Percentiles rank a stretch among this genome's conserved stretches.
Evolutionary conservation across 2,888 invertebrate genomes (phyloP).

Genomic region (Baccha elongata): DNA sequence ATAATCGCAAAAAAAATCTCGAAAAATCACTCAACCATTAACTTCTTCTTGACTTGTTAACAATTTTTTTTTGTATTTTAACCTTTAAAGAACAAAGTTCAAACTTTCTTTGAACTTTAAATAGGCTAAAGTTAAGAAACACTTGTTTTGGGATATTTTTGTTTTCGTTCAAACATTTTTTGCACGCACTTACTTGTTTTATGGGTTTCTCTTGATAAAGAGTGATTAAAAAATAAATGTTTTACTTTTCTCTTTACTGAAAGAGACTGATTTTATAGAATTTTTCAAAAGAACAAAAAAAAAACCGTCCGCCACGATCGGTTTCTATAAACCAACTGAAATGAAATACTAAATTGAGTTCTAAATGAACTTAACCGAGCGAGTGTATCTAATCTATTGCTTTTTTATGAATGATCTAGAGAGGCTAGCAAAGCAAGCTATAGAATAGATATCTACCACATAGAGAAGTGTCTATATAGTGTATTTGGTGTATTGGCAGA

Average conservation of each 20-base stretch:
- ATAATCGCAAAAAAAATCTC: background rate
- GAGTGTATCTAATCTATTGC: background rate
- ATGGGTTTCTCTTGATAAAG: background rate
- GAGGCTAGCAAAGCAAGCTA: background rate
- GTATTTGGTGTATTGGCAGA: slow-evolving; percentile 17
- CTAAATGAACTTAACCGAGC: background rate
- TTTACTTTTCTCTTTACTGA: slow-evolving; percentile 27
- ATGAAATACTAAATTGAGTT: background rate
- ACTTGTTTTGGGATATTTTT: slow-evolving; percentile 31
- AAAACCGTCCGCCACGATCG: slow-evolving; percentile 76
- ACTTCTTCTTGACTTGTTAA: background rate
- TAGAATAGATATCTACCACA: too few relatives aligned
- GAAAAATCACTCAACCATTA: background rate
- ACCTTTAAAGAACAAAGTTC: slow-evolving; percentile 33
- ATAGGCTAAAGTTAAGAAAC: slow-evolving; percentile 18
- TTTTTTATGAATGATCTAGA: slow-evolving; percentile 27
- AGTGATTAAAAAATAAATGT: background rate
- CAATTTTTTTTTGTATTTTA: too few relatives aligned
- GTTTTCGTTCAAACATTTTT: slow-evolving; percentile 3
- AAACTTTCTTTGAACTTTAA: slow-evolving; percentile 38
- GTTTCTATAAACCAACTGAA: slow-evolving; percentile 78
- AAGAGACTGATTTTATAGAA: slow-evolving; percentile 6
- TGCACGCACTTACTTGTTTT: slow-evolving; percentile 58
- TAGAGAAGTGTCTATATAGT: background rate
- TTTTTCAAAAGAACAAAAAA: slow-evolving; percentile 12